Evolutionary conservation across 1,140 invertebrate genomes (phyloP).

Genomic region (Achroia grisella): DNA sequence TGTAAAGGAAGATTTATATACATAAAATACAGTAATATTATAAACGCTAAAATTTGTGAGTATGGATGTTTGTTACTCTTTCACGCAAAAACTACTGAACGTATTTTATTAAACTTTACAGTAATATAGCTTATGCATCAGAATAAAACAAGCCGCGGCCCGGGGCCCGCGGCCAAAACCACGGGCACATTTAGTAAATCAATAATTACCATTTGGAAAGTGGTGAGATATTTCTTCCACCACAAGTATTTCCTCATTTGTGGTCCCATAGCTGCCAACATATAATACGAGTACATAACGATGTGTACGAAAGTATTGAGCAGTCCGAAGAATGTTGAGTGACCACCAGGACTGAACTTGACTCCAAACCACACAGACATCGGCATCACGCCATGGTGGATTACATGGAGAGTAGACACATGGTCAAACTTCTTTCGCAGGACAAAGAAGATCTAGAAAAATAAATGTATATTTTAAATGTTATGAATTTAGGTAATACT

Average conservation of each 20-base stretch:
- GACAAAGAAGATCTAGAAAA: conserved; percentile 90
- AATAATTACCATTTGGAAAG: conserved; percentile 84
- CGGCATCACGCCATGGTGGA: conserved; percentile 97
- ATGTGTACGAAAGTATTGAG: conserved; percentile 91
- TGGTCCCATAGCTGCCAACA: conserved; percentile 89
- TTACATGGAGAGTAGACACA: conserved; percentile 94
- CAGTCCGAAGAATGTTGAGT: conserved; percentile 88
- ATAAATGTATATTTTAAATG: background rate
- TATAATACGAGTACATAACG: conserved; percentile 92
- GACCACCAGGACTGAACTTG: conserved; percentile 94
- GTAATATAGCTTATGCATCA: no score
- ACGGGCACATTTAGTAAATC: no score
- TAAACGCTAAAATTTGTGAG: no score
- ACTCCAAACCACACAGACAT: conserved; percentile 98
- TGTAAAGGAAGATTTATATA: no score
- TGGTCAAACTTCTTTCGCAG: conserved; percentile 94
- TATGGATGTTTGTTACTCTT: no score
- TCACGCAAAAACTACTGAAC: no score
- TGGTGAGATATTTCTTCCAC: conserved; percentile 95
- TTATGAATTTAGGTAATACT: no score
- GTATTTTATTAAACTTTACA: no score
- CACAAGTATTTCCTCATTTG: conserved; percentile 87
- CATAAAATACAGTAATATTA: no score
- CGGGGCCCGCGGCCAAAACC: no score
- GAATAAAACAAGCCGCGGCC: no score